Conservation (phyloP, 2,797 vertebrate species). For the Melanotaenia parkinsoni region DNA sequence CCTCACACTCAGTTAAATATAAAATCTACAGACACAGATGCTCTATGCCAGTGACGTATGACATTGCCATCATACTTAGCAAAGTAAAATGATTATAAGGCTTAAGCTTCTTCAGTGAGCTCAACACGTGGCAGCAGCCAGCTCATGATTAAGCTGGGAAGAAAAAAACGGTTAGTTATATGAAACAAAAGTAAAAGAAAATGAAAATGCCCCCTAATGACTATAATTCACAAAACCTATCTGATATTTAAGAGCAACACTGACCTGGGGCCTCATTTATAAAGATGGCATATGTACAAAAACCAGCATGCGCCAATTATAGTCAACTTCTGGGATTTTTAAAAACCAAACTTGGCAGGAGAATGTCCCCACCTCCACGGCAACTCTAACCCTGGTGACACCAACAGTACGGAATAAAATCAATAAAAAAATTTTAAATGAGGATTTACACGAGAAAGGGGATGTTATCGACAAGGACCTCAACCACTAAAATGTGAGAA, state of each 20-base stretch:
- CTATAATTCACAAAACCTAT: conserved; percentile 23
- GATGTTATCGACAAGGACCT: too few relatives aligned
- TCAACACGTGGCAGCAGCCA: conserved; percentile 33
- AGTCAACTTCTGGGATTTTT: too few relatives aligned
- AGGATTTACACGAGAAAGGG: too few relatives aligned
- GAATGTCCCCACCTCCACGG: too few relatives aligned
- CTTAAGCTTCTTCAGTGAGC: conserved; percentile 61
- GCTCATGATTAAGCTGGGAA: conserved; percentile 28
- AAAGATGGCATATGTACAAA: too few relatives aligned
- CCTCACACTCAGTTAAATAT: conserved; percentile 64
- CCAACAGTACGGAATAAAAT: too few relatives aligned
- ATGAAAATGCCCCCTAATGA: conserved; percentile 23
- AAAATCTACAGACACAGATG: conserved; percentile 64
- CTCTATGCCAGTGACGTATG: conserved; percentile 60
- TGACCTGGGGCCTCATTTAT: conserved; percentile 8
- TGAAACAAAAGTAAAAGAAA: conserved; percentile 23
- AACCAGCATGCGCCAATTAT: too few relatives aligned
- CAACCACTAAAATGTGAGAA: too few relatives aligned
- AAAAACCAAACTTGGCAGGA: too few relatives aligned
- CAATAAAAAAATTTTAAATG: too few relatives aligned
- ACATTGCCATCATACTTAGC: conserved; percentile 54
- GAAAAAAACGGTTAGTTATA: conserved; percentile 22
- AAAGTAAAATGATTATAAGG: conserved; percentile 66
- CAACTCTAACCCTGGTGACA: too few relatives aligned
- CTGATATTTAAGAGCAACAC: conserved; percentile 21